Evolutionary conservation across 2,888 invertebrate species (phyloP), one percentile per base, ranked within the genome.

Genomic region (Drosophila nr. perissopoda): DNA sequence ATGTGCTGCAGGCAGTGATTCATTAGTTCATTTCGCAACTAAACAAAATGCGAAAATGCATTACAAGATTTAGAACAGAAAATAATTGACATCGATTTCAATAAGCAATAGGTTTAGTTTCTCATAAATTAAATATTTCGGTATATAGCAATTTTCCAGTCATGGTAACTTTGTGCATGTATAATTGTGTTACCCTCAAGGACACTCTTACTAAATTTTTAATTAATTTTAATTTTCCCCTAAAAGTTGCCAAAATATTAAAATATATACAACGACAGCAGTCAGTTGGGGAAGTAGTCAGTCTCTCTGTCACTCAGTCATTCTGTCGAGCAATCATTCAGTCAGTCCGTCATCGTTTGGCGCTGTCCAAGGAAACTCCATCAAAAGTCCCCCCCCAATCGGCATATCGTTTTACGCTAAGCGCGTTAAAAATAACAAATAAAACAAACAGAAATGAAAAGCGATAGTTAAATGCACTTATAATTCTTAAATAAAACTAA

Each of bases 321-420:
- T 3, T 57, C 48, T 53, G 48, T 61, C 53, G 38, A 42, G 51
- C 49, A 63, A 53, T 63, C 63, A 67, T 27, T 60, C 68, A 33
- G 42, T 56, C 49, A 40, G n/a, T 38, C 52, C 29, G 54, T 65
- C 40, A 53, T n/a, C 38, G 56, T 63, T 53, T 65, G 71, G 48
- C 49, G 57, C 13, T 51, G 63, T 53, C 57, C 66, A 87, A 77
- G 77, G 66, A 81, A 86, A 83, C 69, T 71, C 69, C 69, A 73
- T 77, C 57, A 69, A 71, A 74, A 74, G 67, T 73, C 74, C 66
- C 64, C 64, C 81, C 79, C 64, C 46, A 72, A 70, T 72, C 65
- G 70, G 59, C 70, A 56, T 66, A 74, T 70, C 60, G 56, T 63
- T 84, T 73, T 71, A 49, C 48, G 38, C 31, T 48, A 67, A 72